Evolutionary conservation across 2,113 vertebrate species (phyloP).

Genomic region (Eurystomus gularis): DNA sequence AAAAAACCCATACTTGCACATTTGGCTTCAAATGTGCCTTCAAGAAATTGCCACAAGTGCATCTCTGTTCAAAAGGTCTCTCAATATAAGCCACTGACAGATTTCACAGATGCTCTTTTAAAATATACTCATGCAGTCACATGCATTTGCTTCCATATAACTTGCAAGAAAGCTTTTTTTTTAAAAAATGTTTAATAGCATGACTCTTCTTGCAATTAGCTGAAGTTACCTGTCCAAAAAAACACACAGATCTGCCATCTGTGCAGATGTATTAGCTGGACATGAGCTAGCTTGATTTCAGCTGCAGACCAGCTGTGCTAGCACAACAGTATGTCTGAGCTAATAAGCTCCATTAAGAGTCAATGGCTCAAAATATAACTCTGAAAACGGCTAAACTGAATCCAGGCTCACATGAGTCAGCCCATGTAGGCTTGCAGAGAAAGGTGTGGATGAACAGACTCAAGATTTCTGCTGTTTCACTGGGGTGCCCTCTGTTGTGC

Average conservation of each 20-base stretch:
- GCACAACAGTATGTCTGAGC: background rate
- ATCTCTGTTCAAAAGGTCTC: background rate
- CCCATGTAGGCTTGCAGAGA: background rate
- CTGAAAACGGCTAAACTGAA: background rate
- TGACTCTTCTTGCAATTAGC: background rate
- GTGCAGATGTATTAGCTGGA: background rate
- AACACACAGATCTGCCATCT: background rate
- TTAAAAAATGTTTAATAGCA: background rate
- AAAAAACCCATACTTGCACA: background rate
- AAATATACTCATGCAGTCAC: background rate
- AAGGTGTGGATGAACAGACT: background rate
- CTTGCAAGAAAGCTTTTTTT: slow-evolving; percentile 1
- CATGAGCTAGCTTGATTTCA: background rate
- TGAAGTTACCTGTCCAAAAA: background rate
- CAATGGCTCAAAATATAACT: background rate
- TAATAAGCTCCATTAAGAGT: background rate
- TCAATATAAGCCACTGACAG: background rate
- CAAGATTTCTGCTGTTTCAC: background rate
- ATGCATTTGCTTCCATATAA: background rate
- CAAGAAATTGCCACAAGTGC: background rate
- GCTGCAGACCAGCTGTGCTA: background rate
- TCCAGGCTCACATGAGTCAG: background rate
- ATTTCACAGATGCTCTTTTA: background rate
- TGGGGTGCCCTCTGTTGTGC: background rate
- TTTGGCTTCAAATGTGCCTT: background rate